A percentile compares a stretch with the other conserved stretches of the same genome.
Conservation (phyloP, 2,797 vertebrate genomes). For the Crypturellus tataupa region DNA sequence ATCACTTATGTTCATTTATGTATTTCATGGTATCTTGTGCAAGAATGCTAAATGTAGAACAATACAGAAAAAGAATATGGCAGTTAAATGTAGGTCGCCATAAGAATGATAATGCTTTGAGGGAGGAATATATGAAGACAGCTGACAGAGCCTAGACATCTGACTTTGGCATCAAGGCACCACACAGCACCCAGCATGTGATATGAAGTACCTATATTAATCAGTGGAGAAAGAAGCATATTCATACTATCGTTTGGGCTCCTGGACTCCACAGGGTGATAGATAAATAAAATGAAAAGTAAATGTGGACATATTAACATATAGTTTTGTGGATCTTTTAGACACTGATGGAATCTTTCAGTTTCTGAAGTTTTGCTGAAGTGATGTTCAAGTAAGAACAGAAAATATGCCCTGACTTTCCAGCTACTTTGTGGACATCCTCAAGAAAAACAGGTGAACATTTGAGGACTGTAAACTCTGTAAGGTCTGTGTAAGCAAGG, state of each 20-base stretch:
- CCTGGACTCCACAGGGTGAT: background rate
- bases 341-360: background rate
- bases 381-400: background rate
- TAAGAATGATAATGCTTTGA: background rate
- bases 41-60: background rate
- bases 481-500: constrained; percentile 18
- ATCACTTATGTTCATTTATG: accelerated
- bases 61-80: background rate
- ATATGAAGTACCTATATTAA: background rate
- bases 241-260: background rate
- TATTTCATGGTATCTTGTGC: background rate
- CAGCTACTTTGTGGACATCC: background rate
- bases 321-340: background rate
- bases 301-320: background rate
- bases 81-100: accelerated
- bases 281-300: background rate
- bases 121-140: background rate
- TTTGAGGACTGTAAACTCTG: background rate
- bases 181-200: background rate
- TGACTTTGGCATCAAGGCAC: background rate
- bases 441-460: background rate
- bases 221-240: background rate
- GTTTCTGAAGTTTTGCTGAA: background rate
- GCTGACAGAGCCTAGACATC: background rate
- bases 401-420: background rate